Conservation (phyloP, 1,140 invertebrate genomes). For the Tenebrio molitor region DNA sequence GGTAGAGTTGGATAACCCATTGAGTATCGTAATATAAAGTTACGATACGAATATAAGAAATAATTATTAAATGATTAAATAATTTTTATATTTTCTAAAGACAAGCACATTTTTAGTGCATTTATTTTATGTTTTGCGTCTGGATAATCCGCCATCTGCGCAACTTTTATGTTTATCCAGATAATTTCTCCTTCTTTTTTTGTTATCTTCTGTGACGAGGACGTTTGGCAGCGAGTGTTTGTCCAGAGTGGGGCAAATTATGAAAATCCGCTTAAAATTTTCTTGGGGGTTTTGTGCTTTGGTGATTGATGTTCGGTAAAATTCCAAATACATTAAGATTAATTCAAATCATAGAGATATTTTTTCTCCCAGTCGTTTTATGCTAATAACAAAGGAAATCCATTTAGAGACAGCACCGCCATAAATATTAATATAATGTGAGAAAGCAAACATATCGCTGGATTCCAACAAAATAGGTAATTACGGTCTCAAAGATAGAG, state of each 20-base stretch:
- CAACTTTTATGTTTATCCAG: no score
- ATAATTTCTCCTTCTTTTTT: no score
- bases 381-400: slow-evolving; percentile 11
- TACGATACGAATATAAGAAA: no score
- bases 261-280: slow-evolving; percentile 19
- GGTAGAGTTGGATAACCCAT: no score
- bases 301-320: slow-evolving; percentile 19
- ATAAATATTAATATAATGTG: slow-evolving; percentile 32
- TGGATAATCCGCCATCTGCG: no score
- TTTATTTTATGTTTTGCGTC: no score
- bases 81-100: no score
- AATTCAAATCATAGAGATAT: slow-evolving; percentile 19
- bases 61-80: no score
- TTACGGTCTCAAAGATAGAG: slow-evolving; percentile 31
- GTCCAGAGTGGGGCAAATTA: slow-evolving; percentile 20
- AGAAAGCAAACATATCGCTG: slow-evolving; percentile 31
- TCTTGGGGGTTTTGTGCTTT: not conserved
- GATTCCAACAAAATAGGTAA: slow-evolving; percentile 25
- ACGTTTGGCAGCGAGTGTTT: not conserved
- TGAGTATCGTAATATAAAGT: no score
- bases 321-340: slow-evolving; percentile 34
- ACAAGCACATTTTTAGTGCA: no score
- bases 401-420: not conserved
- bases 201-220: no score
- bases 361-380: slow-evolving; percentile 9